Base-by-base conservation (phyloP, 2,797 vertebrate genomes). In the Sarcoramphus papa region DNA sequence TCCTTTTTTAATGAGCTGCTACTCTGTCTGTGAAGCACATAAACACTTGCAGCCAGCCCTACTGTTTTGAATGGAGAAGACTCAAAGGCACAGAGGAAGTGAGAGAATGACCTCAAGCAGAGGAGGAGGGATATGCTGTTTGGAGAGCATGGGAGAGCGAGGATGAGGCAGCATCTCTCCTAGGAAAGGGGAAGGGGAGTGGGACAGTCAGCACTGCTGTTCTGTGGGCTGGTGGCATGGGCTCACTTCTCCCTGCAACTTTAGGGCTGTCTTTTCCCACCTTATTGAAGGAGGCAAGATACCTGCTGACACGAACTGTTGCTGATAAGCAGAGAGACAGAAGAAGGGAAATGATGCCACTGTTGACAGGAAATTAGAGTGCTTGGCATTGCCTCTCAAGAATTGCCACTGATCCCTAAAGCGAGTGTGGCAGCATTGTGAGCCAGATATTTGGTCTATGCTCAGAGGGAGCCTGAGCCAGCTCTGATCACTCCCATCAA, bases 381-480 rank as follows among this genome's bases (percentile, higher is more conserved):
- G 62, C 31, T 92, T 86, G 53, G 35, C 54, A 9, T 40, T 78
- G 37, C 57, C 30, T 78, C 51, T 76, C 37, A 62, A 51, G 72
- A 90, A 40, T 14, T 72, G 27, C 45, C 57, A 19, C 53, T 64
- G 43, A 78, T 60, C 37, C 73, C 48, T 81, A 37, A 70, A 57
- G 27, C 0, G 0, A 84, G 14, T 68, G 48, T 0, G 0, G 20
- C 50, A 75, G n/a, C 7, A 6, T 43, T 50, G 24, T 37, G 65
- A 84, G 85, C n/a, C 4, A 18, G 27, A 56, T 67, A 79, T 76
- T 84, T 78, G 6, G 5, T 79, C 7, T 75, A 15, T 0, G 6
- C 30, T 84, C 57, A 68, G 45, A 64, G 22, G 25, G 28, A 94
- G 30, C 15, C 59, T 75, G 62, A 90, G 37, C 43, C 76, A 68